These are phyloP conservation scores for Pachyuromys duprasi DNA, from an alignment of 2,797 vertebrate species.

Conservation along the genomic window DNA sequence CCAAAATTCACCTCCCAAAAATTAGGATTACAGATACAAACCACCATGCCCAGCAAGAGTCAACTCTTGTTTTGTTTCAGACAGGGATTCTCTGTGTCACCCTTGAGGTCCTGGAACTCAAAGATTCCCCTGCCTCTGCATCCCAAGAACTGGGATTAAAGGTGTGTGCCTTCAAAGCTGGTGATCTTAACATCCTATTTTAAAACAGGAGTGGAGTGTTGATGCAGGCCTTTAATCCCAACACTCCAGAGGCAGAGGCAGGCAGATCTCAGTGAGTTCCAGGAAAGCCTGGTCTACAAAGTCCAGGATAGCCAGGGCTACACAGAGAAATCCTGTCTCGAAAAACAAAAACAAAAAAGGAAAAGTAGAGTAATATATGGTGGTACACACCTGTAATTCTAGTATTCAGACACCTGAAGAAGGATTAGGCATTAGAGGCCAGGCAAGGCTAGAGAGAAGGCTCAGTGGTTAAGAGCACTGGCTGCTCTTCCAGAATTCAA, in stretches of 20 bases:
- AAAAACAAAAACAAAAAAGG: not conserved
- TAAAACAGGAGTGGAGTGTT: no score
- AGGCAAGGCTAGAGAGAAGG: not conserved
- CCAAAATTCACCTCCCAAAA: not conserved
- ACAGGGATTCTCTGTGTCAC: not conserved
- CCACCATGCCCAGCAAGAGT: not conserved
- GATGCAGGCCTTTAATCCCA: no score
- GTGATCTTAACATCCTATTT: no score
- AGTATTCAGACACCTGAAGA: not conserved
- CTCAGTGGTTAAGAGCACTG: not conserved
- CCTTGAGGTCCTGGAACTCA: not conserved
- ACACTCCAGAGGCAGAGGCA: no score
- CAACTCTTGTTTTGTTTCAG: not conserved
- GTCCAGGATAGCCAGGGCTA: no score
- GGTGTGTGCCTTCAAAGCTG: no score
- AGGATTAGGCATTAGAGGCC: not conserved
- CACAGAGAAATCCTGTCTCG: no score
- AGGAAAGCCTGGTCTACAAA: no score
- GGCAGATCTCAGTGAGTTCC: no score
- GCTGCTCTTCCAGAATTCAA: not conserved
- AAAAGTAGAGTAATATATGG: not conserved
- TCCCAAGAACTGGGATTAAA: not conserved
- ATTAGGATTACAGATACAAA: not conserved
- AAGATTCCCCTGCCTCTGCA: not conserved
- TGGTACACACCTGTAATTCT: not conserved